Conservation (phyloP, 2,113 vertebrate genomes). For the Microcebus griseorufus region DNA sequence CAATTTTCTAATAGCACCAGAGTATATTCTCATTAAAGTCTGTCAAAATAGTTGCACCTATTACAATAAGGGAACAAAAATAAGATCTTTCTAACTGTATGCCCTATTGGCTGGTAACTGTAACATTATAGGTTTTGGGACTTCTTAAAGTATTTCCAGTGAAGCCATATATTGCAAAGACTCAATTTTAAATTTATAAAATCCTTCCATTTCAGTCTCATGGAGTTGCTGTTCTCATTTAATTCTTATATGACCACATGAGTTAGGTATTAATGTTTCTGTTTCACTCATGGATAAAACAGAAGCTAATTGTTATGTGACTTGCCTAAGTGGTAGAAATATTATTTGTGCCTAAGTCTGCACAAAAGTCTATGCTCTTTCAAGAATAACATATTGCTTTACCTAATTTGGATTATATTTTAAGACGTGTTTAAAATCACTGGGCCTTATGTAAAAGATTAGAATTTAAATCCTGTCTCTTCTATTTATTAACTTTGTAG, state of each 20-base stretch:
- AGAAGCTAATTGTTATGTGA: background rate
- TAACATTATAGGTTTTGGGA: background rate
- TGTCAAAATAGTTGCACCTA: background rate
- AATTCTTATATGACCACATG: background rate
- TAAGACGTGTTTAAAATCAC: background rate
- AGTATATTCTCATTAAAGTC: background rate
- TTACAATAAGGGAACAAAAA: background rate
- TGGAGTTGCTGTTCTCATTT: background rate
- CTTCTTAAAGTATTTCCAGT: background rate
- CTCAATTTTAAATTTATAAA: background rate
- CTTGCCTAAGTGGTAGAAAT: background rate
- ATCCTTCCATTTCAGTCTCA: background rate
- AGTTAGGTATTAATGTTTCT: background rate
- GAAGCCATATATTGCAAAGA: conserved; percentile 3
- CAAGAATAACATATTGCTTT: background rate
- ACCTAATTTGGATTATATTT: background rate
- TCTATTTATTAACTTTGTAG: background rate
- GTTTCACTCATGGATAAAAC: background rate
- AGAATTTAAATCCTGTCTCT: background rate
- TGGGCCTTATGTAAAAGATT: background rate
- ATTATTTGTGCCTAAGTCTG: background rate
- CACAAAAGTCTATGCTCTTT: background rate
- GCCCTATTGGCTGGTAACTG: background rate
- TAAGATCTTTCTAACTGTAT: background rate
- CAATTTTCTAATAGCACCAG: conserved; percentile 31